phyloP scores from a whole-genome alignment of 2,888 invertebrate species.

The Antheraea yamamai region DNA sequence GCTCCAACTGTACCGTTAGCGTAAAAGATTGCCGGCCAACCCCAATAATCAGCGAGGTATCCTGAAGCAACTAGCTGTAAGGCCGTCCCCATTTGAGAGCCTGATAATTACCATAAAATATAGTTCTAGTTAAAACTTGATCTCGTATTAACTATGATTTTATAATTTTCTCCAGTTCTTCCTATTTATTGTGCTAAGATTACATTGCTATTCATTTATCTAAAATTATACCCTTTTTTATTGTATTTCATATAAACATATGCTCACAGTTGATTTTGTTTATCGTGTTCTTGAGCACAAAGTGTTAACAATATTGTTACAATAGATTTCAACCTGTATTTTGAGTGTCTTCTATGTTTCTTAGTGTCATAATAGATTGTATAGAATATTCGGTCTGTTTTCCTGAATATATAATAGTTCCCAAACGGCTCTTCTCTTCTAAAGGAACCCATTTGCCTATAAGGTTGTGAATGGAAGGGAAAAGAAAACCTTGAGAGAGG shows the following conservation, averaged over 20 bases:
- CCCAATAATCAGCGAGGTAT: slow-evolving; percentile 83
- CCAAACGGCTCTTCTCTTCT: slow-evolving; percentile 66
- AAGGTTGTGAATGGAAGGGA: slow-evolving; percentile 84
- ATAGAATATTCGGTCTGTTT: not conserved
- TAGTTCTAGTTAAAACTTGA: not conserved
- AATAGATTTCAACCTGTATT: not conserved
- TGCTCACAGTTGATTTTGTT: not conserved
- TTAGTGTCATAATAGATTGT: not conserved
- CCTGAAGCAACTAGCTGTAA: slow-evolving; percentile 89
- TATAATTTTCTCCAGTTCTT: not conserved
- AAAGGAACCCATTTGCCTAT: slow-evolving; percentile 85
- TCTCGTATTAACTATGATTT: not conserved
- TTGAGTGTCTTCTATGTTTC: not conserved
- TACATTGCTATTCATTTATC: not conserved
- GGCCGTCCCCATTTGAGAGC: slow-evolving; percentile 90
- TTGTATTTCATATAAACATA: not conserved
- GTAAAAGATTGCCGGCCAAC: slow-evolving; percentile 92
- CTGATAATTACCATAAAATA: slow-evolving; percentile 49
- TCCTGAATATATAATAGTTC: slow-evolving; percentile 46
- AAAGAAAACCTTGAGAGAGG: slow-evolving; percentile 84
- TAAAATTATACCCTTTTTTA: not conserved
- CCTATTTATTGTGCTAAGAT: not conserved
- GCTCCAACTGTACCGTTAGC: slow-evolving; percentile 85
- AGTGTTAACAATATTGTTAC: not conserved
- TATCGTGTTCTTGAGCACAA: not conserved